These are phyloP conservation scores for Lophotriccus pileatus DNA, from an alignment of 2,797 vertebrate species.

Conservation along the genomic window DNA sequence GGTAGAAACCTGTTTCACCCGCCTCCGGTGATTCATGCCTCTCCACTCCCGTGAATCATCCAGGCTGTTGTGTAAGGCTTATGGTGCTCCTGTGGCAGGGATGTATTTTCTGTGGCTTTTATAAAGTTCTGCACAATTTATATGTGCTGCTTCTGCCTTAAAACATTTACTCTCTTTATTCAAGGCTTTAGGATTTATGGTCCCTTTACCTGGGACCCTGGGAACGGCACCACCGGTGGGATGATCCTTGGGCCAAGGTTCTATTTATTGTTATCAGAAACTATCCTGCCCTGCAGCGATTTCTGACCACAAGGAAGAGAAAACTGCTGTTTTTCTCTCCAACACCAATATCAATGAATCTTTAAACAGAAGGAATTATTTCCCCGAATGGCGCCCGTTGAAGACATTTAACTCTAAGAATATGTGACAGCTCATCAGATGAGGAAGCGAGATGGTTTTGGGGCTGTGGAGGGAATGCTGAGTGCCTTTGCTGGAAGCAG, in stretches of 20 bases:
- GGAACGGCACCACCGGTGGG: neutral
- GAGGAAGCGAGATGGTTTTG: neutral
- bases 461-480: neutral
- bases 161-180: slow-evolving; percentile 23
- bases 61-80: slow-evolving; percentile 24
- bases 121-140: slow-evolving; percentile 46
- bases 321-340: neutral
- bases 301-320: neutral
- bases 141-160: neutral
- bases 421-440: slow-evolving; percentile 33
- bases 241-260: neutral
- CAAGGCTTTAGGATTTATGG: slow-evolving; percentile 31
- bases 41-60: slow-evolving; percentile 45
- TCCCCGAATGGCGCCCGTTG: neutral
- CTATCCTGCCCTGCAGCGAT: neutral
- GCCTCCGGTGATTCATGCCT: slow-evolving; percentile 10
- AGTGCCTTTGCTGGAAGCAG: neutral
- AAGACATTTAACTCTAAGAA: slow-evolving; percentile 47
- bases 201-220: neutral
- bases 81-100: neutral
- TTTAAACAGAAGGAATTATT: slow-evolving; percentile 51
- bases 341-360: slow-evolving; percentile 35
- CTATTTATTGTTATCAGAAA: neutral
- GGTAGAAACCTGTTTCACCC: slow-evolving; percentile 48
- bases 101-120: slow-evolving; percentile 52